Base-by-base conservation (phyloP, 2,888 invertebrate species). In the Diploptera punctata region DNA sequence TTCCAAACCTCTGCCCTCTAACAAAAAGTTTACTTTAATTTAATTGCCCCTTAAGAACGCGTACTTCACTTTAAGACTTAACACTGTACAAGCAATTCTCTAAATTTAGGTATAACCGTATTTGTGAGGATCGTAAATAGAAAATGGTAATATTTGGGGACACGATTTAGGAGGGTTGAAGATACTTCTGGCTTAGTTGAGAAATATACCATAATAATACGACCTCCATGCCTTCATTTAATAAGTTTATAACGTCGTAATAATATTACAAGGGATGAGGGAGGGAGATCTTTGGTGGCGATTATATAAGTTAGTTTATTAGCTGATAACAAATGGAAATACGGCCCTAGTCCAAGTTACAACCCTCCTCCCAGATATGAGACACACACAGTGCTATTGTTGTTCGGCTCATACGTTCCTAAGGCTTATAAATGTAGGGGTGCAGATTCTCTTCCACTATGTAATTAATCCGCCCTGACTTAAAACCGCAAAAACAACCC, bases 271-370 rank as follows among this genome's bases (percentile, higher is more conserved):
- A n/a, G n/a, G n/a, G n/a, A n/a, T 19, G 7, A 47, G 65, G 65
- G n/a, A 47, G 9, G 65, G 5, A 47, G n/a, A n/a, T n/a, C n/a
- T n/a, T n/a, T n/a, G n/a, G n/a, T 38, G 24, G 44, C 47, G 65
- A 47, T 65, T 65, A 65, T 65, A 49, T n/a, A 67, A 31, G 62
- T 47, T 62, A 72, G 68, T 72, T 68, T 72, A 72, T 72, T 72
- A 72, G 72, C 47, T 68, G 72, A 33, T 72, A 68, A 72, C 72
- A 72, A 68, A 52, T 72, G 61, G 72, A 72, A 33, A 72, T 47
- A 47, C 49, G 72, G 72, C 44, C 68, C 68, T 68, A 62, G 68
- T 68, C 49, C 65, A 33, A 24, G 26, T 31, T 3, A 44, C 1
- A 3, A 38, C 62, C 24, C 62, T 13, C 43, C 52, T 33, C 33